phyloP scores from a whole-genome alignment of 2,797 vertebrate genomes.

The Caiman crocodilus region DNA sequence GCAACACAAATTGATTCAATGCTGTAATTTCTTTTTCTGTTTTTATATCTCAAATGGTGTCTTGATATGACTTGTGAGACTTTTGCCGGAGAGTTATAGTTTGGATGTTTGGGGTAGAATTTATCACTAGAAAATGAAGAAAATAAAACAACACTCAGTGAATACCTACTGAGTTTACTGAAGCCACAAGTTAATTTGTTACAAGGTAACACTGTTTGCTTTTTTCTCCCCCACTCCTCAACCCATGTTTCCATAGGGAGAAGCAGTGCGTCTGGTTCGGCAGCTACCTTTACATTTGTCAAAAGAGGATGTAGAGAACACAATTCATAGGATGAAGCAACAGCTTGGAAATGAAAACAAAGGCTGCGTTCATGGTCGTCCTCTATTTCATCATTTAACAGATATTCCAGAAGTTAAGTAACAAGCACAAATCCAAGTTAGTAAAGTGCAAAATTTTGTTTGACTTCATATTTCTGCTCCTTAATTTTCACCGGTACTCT shows the following conservation, averaged over 20 bases:
- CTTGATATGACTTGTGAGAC: background rate
- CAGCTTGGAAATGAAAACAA: slow-evolving; percentile 85
- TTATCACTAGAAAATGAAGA: background rate
- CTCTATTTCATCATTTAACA: slow-evolving; percentile 90
- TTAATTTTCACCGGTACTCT: slow-evolving; percentile 45
- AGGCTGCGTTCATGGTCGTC: slow-evolving; percentile 91
- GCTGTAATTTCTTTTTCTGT: background rate
- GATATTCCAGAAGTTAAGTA: slow-evolving; percentile 84
- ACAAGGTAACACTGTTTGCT: slow-evolving; percentile 28
- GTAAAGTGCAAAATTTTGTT: slow-evolving; percentile 68
- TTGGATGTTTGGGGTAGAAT: background rate
- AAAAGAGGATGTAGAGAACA: slow-evolving; percentile 89
- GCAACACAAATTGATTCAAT: background rate
- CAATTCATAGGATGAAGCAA: slow-evolving; percentile 86
- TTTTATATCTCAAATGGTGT: background rate
- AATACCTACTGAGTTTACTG: slow-evolving; percentile 25
- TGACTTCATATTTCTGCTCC: slow-evolving; percentile 41
- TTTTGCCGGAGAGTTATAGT: background rate
- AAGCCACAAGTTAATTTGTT: background rate
- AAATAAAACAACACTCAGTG: background rate
- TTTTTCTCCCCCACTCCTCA: slow-evolving; percentile 11
- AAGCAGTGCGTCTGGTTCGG: slow-evolving; percentile 92
- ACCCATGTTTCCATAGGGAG: slow-evolving; percentile 83
- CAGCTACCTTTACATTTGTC: slow-evolving; percentile 89
- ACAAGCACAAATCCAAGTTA: slow-evolving; percentile 65